Percentiles rank a stretch among this genome's conserved stretches.
Evolutionary conservation across 2,888 invertebrate genomes (phyloP).

Genomic region (Melinopterus prodromus): DNA sequence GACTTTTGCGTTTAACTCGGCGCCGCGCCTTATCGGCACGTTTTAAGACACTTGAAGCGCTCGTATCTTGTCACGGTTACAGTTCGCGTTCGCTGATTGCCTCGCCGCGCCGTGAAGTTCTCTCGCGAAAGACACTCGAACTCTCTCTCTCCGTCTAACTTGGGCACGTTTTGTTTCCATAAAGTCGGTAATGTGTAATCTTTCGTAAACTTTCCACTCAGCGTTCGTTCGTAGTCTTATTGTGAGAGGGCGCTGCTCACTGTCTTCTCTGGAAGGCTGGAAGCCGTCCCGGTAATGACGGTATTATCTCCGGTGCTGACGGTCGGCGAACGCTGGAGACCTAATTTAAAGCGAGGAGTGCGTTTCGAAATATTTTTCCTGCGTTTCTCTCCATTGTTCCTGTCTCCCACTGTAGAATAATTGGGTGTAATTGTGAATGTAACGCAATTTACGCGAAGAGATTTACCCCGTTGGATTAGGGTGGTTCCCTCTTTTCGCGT

Average conservation of each 20-base stretch:
- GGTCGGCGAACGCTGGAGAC: not conserved
- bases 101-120: not conserved
- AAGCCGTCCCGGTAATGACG: constrained; percentile 11
- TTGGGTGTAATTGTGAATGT: constrained; percentile 4
- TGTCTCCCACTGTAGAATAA: not conserved
- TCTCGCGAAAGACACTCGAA: not conserved
- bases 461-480: not conserved
- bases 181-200: constrained; percentile 25
- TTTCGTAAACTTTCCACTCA: constrained; percentile 22
- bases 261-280: not conserved
- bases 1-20: not conserved
- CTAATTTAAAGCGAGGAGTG: constrained; percentile 13
- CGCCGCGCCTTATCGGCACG: not conserved
- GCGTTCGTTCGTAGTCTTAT: not conserved
- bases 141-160: not conserved
- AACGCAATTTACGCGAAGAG: not conserved
- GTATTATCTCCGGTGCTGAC: constrained; percentile 19
- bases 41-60: not conserved
- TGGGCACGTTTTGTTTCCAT: constrained; percentile 22
- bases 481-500: not conserved
- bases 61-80: constrained; percentile 4
- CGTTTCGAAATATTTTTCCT: not conserved
- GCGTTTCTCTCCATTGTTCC: not conserved
- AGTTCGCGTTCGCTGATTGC: constrained; percentile 4
- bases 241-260: constrained; percentile 10